Percentiles rank a stretch among this genome's conserved stretches.
These are phyloP conservation scores for Planiliza haematocheilus DNA, from an alignment of 2,113 vertebrate genomes.

Conservation along the genomic window DNA sequence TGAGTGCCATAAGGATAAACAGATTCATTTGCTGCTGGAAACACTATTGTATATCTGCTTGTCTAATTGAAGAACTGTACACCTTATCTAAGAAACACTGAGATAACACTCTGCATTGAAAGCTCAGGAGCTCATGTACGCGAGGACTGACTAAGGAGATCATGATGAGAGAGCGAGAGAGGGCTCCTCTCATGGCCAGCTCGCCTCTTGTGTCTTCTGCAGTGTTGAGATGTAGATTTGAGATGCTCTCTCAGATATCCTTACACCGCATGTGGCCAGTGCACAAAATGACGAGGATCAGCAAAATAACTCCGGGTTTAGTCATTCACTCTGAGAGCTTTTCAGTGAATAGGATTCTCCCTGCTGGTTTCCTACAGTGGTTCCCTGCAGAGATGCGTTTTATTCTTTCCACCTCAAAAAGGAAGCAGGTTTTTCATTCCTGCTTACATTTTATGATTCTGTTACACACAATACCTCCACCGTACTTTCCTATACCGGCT, in stretches of 20 bases:
- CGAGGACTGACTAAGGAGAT: conserved; percentile 23
- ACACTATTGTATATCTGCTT: too few species aligned
- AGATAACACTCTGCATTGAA: too few species aligned
- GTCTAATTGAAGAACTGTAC: neutral
- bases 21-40: neutral
- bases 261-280: conserved; percentile 30
- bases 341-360: conserved; percentile 40
- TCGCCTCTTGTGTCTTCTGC: conserved; percentile 1
- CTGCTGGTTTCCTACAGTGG: conserved; percentile 34
- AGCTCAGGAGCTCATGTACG: conserved; percentile 14
- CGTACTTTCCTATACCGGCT: neutral
- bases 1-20: neutral
- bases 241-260: conserved; percentile 1
- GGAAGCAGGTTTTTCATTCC: conserved; percentile 22
- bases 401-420: conserved; percentile 27
- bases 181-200: conserved; percentile 9
- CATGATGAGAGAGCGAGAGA: neutral
- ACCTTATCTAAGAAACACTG: too few species aligned
- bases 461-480: neutral
- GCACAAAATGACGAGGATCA: conserved; percentile 16
- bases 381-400: conserved; percentile 48
- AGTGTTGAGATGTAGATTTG: conserved; percentile 1
- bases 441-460: conserved; percentile 13
- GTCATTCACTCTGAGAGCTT: conserved; percentile 37
- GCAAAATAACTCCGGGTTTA: conserved; percentile 25